These are phyloP conservation scores for Drosophila nannoptera DNA, from an alignment of 1,140 invertebrate species.

Conservation along the genomic window DNA sequence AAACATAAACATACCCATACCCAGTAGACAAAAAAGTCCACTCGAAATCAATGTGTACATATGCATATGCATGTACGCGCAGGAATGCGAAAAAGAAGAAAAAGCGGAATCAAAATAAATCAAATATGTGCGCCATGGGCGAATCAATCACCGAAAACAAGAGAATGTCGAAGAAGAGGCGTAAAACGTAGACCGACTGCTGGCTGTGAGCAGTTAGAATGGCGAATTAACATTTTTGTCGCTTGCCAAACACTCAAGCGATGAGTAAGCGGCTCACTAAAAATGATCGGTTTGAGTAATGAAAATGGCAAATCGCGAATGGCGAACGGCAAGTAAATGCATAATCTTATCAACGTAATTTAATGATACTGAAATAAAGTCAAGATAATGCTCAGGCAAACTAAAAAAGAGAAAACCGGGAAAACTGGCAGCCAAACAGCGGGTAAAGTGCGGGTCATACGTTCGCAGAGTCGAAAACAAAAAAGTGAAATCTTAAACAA, in stretches of 20 bases:
- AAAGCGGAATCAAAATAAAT: constrained; percentile 30
- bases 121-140: constrained; percentile 24
- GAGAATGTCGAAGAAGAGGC: background rate
- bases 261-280: constrained; percentile 21
- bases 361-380: constrained; percentile 13
- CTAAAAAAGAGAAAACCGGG: constrained; percentile 31
- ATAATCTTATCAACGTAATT: constrained; percentile 32
- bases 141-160: constrained; percentile 29
- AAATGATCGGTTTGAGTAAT: constrained; percentile 17
- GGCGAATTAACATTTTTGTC: constrained; percentile 6
- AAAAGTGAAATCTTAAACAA: constrained; percentile 66
- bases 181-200: background rate
- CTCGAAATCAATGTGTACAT: background rate
- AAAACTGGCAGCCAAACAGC: constrained; percentile 18
- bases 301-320: constrained; percentile 21
- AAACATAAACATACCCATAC: constrained; percentile 25
- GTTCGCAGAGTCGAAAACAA: constrained; percentile 19
- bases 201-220: constrained; percentile 6
- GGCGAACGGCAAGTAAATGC: constrained; percentile 10
- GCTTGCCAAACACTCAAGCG: constrained; percentile 13
- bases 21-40: constrained; percentile 6
- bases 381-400: background rate
- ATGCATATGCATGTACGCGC: constrained; percentile 13
- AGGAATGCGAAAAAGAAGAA: constrained; percentile 46
- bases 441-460: constrained; percentile 19